Base-by-base conservation (phyloP, 2,113 vertebrate species). In the Bos javanicus region DNA sequence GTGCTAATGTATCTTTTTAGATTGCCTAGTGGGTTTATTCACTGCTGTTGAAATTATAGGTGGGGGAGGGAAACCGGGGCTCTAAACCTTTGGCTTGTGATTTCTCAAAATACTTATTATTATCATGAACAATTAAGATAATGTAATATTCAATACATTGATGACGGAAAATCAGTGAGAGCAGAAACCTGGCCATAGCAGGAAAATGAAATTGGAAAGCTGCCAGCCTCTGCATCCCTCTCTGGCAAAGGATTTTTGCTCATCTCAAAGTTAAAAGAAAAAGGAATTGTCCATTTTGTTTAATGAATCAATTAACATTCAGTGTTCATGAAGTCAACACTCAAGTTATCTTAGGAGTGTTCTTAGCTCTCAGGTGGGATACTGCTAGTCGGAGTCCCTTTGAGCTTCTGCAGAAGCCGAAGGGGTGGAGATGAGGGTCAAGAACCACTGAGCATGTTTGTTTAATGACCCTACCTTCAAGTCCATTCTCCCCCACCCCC, bases 181-280 rank as follows among this genome's bases (percentile, higher is more conserved):
- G 71, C 82, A 59, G 87, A 62, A 88, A 43, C 46, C 87, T 39
- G 81, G 50, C 91, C 91, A 93, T 6, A 9, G 87, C 64, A 74
- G 71, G 97, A 94, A 94, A 92, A 78, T 81, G 43, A 92, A 94
- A 62, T 62, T 92, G 98, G 96, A 96, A 95, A 81, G 87, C 46
- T 80, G 96, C 84, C 96, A 94, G 84, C 64, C 39, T 78, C 39
- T 89, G 23, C 54, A 92, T 87, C 78, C 57, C 50, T 0, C 57
- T 54, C 7, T 94, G 74, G 93, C 91, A 94, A 93, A 97, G 64
- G 64, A 84, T 16, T 97, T 93, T 94, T 95, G 57, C 78, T 46
- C 50, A 48, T 82, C 80, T 98, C 94, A 93, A 98, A 98, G 97
- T 98, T 98, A 92, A 92, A 93, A 96, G 95, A 89, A 59, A 94